Evolutionary conservation across 2,797 vertebrate genomes (phyloP).

Genomic region (Crenuchus spilurus): DNA sequence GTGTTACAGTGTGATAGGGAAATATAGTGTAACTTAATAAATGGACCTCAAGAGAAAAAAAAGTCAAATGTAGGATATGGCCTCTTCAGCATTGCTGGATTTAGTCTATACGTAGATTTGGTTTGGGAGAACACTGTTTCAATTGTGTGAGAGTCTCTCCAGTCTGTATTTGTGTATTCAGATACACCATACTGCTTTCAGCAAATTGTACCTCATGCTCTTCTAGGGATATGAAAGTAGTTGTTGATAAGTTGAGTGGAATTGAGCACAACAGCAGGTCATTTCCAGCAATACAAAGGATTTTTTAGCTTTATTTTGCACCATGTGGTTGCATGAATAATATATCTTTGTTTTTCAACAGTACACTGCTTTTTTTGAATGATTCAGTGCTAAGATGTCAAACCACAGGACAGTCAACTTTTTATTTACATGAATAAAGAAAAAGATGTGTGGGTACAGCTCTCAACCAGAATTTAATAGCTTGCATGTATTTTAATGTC

Average conservation of each 20-base stretch:
- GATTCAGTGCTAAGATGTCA: constrained; percentile 1
- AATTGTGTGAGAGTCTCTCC: neutral
- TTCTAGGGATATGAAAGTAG: constrained; percentile 36
- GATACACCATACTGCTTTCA: constrained; percentile 30
- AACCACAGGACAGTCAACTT: neutral
- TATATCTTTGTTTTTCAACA: constrained; percentile 19
- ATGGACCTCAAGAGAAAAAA: no score
- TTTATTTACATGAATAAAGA: neutral
- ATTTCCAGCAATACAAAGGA: constrained; percentile 35
- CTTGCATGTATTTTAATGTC: neutral
- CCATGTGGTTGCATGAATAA: constrained; percentile 39
- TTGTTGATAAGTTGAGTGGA: constrained; percentile 44
- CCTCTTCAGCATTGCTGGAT: neutral
- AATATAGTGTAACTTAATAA: no score
- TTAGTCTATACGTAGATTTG: neutral
- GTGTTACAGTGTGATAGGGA: no score
- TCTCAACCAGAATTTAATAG: neutral
- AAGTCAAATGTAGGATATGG: no score
- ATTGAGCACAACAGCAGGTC: constrained; percentile 44
- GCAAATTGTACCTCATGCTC: constrained; percentile 34
- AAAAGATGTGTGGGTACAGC: neutral
- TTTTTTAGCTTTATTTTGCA: constrained; percentile 23
- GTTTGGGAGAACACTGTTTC: constrained; percentile 11
- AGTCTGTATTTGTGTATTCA: constrained; percentile 22
- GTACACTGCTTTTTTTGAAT: constrained; percentile 9